Evolutionary conservation across 2,888 invertebrate genomes (phyloP), one percentile per base, ranked within the genome.

Genomic region (Gnatocerus cornutus): DNA sequence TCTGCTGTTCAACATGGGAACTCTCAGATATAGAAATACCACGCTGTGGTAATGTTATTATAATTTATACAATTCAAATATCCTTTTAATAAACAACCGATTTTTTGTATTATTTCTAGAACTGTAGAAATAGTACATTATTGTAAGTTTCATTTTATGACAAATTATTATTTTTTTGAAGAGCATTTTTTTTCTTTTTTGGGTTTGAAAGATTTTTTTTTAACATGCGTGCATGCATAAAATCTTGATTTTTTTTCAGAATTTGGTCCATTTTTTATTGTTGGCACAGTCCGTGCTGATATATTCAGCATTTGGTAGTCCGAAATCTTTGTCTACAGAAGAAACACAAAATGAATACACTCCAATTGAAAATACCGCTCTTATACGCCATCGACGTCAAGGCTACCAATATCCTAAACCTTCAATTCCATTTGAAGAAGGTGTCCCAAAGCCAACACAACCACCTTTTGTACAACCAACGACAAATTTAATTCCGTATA

Each of bases 391-490:
- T 9, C 41, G 64, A 14, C 53, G 50, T 21, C 48, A 64, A 13
- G 62, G 62, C 16, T 64, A 64, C 43, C 33, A 53, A 10, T 64
- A 64, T 43, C 53, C 53, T 2, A 41, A 53, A 55, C 64, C 64
- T 5, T 30, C 43, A 2, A 16, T 64, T 14, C 33, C 64, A 8
- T 64, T 64, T 27, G 64, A 64, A 13, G 64, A 62, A 16, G 48
- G 61, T 16, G 13, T 21, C 4, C 21, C 1, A 21, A 21, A 21
- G 21, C 21, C 61, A 8, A 61, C 30, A 27, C 27, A n/a, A 45
- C 10, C 58, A 41, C 12, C 43, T 1, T 21, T 21, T 33, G 33
- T n/a, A 2, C 1, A 33, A 33, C 2, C 2, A 33, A 9, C 33
- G 7, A 33, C 33, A 33, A 33, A 1, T 33, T 6, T 21, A 3